Percentiles rank a stretch among this genome's conserved stretches.
These are phyloP conservation scores for Drosophila falleni DNA, from an alignment of 2,888 invertebrate species.

Conservation along the genomic window DNA sequence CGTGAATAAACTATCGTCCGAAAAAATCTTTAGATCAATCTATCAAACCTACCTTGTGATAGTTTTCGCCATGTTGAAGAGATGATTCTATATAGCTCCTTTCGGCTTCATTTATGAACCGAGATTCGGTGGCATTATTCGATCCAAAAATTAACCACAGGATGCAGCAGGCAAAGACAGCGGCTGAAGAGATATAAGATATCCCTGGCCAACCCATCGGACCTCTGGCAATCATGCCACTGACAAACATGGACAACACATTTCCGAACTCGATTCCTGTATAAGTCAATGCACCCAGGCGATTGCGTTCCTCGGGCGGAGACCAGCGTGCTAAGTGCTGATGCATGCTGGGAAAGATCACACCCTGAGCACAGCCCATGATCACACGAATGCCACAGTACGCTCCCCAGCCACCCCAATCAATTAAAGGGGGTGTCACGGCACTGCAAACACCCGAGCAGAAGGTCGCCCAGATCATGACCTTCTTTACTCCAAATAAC, in stretches of 20 bases:
- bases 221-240: constrained; percentile 5
- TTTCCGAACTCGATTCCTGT: constrained; percentile 89
- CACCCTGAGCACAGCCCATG: constrained; percentile 89
- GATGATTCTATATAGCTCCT: constrained; percentile 87
- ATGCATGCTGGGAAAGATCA: constrained; percentile 86
- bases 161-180: constrained; percentile 86
- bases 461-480: constrained; percentile 87
- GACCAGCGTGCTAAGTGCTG: constrained; percentile 88
- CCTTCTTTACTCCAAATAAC: constrained; percentile 63
- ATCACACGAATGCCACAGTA: constrained; percentile 87
- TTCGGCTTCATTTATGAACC: constrained; percentile 87
- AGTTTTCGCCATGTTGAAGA: constrained; percentile 55
- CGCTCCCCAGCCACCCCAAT: constrained; percentile 87
- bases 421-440: constrained; percentile 89
- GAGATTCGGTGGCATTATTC: constrained; percentile 87
- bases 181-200: constrained; percentile 83
- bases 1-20: too few species aligned
- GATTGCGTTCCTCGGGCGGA: constrained; percentile 88
- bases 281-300: constrained; percentile 86
- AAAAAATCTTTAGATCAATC: too few species aligned
- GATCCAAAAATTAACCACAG: constrained; percentile 87
- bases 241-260: constrained; percentile 81
- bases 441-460: constrained; percentile 88
- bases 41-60: constrained; percentile 38
- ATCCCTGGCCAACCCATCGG: constrained; percentile 6